Evolutionary conservation across 2,888 invertebrate genomes (phyloP), one percentile per base, ranked within the genome.

Genomic region (Tenthredo notha): DNA sequence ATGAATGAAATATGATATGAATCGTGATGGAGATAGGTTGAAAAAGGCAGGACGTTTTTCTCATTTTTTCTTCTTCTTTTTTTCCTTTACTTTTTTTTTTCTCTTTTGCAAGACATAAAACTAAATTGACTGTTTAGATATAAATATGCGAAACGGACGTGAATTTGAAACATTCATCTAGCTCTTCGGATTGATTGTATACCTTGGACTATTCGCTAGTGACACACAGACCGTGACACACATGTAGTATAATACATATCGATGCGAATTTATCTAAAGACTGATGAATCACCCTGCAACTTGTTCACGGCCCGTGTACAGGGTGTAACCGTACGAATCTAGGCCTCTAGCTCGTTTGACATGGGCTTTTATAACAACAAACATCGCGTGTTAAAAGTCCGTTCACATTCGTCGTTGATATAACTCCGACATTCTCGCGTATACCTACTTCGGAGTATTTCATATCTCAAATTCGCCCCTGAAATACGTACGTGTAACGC

Each of bases 381-480:
- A 77, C 77, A 77, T 77, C 54, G 77, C 77, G 77, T 77, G 77
- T 54, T 40, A 2, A 18, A 77, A 50, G 77, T 18, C 74, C 40
- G 43, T 74, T 74, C n/a, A n/a, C n/a, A 74, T 74, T 43, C 12
- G 21, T 74, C 74, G 18, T 74, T 21, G 43, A 47, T 77, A 54
- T 54, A 29, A 40, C 43, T 43, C 50, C 50, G 77, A 77, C 77
- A 54, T 77, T 54, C 50, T 43, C 29, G 18, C 33, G 4, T 77
- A 33, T 77, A 74, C 4, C 25, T 33, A 18, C 18, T 25, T 54
- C 50, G n/a, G 77, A 77, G 33, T 77, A 54, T 77, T 50, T 33
- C 77, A 29, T 77, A 33, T 54, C 77, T 18, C 54, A 29, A 29
- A 74, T 74, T 74, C 43, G 74, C 43, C 40, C 74, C 25, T 43